phyloP scores from a whole-genome alignment of 2,797 vertebrate species.

The Brachymystax lenok region DNA sequence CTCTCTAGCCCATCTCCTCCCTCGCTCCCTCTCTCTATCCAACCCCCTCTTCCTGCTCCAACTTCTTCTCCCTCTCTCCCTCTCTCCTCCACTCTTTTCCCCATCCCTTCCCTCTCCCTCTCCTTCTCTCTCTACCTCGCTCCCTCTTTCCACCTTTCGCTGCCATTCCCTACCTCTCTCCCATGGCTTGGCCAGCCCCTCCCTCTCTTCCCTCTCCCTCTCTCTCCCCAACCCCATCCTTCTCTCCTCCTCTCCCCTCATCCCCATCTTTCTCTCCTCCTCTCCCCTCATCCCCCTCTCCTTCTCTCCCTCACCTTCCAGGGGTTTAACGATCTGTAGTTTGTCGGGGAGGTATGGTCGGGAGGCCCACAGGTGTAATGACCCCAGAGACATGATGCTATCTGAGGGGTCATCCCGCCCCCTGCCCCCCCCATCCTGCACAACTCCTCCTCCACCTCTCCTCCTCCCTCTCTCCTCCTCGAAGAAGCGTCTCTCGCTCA shows the following conservation, averaged over 20 bases:
- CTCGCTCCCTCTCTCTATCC: conserved; percentile 1
- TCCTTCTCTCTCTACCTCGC: conserved; percentile 14
- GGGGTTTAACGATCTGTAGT: conserved; percentile 98
- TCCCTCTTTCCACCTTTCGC: background rate
- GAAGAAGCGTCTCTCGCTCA: conserved; percentile 92
- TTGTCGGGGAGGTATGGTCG: conserved; percentile 97
- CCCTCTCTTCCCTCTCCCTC: conserved; percentile 38
- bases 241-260: conserved; percentile 25
- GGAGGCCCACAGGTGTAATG: conserved; percentile 87
- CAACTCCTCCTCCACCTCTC: conserved; percentile 75
- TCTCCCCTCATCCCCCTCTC: conserved; percentile 19
- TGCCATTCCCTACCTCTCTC: background rate
- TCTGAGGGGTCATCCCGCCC: conserved; percentile 84
- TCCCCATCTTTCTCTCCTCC: background rate
- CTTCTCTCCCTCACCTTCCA: conserved; percentile 89
- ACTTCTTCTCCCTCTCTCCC: background rate
- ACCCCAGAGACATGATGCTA: conserved; percentile 95
- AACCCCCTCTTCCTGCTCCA: background rate
- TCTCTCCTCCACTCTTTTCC: conserved; percentile 29
- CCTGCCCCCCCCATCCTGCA: conserved; percentile 73
- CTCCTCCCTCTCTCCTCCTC: conserved; percentile 90
- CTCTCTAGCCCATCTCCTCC: conserved; percentile 59
- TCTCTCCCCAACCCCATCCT: conserved; percentile 32
- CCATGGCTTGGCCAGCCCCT: conserved; percentile 48
- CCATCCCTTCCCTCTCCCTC: conserved; percentile 51